Evolutionary conservation across 1,140 invertebrate genomes (phyloP), one percentile per base, ranked within the genome.

Genomic region (Tribolium madens): DNA sequence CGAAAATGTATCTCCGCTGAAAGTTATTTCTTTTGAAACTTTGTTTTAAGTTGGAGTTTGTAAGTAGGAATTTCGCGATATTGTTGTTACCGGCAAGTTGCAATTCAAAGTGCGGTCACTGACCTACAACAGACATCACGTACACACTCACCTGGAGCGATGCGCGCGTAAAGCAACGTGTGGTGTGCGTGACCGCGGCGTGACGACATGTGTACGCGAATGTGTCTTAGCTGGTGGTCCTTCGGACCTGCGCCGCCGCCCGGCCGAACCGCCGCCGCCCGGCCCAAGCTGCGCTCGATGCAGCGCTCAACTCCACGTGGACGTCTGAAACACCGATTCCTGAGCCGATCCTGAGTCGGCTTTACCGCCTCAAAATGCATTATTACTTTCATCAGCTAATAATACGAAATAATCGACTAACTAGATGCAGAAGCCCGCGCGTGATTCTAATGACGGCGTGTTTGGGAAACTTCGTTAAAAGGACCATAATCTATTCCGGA

Each of bases 141-240:
- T 76, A 75, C 73, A 75, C 73, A 79, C 80, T 81, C 76, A 81
- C 80, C 80, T 81, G 68, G 52, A 69, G 18, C 50, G 73, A 75
- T 72, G 74, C 69, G 73, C 77, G 78, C 75, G 75, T 79, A 68
- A 71, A 18, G 52, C 12, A 60, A 71, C 47, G 73, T 73, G 80
- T 81, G 69, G 73, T 77, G 69, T 73, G 73, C 53, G 76, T 75
- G 78, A 52, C 69, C 53, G 70, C 76, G 76, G 78, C 53, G 78
- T 76, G 75, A 50, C 75, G 70, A 77, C 80, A 81, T 81, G 80
- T 81, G 80, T 76, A 81, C 80, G 72, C 77, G 60, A 81, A 76
- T 73, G 74, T 75, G 71, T 81, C 75, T 76, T 68, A 75, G 48
- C 69, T 75, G 68, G 73, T 69, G 50, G 46, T 46, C 14, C 21